Conservation (phyloP, 2,888 invertebrate genomes). For the Epinotia bilunana region DNA sequence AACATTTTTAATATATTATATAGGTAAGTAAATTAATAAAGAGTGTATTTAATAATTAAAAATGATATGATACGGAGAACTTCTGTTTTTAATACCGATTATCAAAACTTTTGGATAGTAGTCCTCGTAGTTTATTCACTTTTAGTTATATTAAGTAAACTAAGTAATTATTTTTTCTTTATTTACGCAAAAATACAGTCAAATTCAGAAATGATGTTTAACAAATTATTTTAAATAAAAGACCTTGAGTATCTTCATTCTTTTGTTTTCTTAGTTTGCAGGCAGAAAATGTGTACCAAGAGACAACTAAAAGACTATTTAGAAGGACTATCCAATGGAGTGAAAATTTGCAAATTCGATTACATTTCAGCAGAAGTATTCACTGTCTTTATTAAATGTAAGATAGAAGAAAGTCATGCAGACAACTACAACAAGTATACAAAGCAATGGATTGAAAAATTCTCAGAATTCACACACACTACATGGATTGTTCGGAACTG, state of each 20-base stretch:
- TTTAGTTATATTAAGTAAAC: too few relatives aligned
- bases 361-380: conserved; percentile 54
- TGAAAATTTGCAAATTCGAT: conserved; percentile 50
- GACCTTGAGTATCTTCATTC: too few relatives aligned
- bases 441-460: conserved; percentile 55
- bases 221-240: too few relatives aligned
- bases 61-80: too few relatives aligned
- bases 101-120: too few relatives aligned
- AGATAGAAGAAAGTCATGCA: conserved; percentile 47
- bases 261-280: background rate
- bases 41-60: too few relatives aligned
- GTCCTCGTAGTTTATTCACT: too few relatives aligned
- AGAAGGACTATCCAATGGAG: conserved; percentile 51
- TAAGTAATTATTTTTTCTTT: background rate
- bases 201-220: too few relatives aligned
- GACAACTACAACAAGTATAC: conserved; percentile 51
- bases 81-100: too few relatives aligned
- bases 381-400: conserved; percentile 51
- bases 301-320: conserved; percentile 49
- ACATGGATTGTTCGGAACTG: conserved; percentile 54
- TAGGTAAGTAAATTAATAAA: too few relatives aligned
- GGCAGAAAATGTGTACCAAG: conserved; percentile 48
- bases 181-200: too few relatives aligned
- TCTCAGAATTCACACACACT: conserved; percentile 57
- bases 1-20: too few relatives aligned